Percentiles rank a stretch among this genome's conserved stretches.
phyloP scores from a whole-genome alignment of 2,797 vertebrate species.

The Periophthalmus magnuspinnatus region DNA sequence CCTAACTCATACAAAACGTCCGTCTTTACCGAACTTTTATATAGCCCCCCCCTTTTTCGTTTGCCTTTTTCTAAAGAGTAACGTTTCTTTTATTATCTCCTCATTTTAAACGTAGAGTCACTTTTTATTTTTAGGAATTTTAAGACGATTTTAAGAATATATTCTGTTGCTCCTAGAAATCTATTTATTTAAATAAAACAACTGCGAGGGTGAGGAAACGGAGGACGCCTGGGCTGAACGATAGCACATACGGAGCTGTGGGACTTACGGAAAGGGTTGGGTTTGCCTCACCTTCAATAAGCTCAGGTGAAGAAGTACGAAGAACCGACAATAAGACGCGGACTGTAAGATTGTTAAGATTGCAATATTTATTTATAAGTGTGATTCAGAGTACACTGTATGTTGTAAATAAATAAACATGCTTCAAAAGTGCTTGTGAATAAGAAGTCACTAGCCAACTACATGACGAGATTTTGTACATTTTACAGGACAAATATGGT shows the following conservation, averaged over 20 bases:
- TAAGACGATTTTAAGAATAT: conserved; percentile 58
- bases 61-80: conserved; percentile 57
- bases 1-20: conserved; percentile 35
- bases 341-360: conserved; percentile 72
- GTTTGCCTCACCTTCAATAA: conserved; percentile 70
- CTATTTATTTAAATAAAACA: conserved; percentile 74
- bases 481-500: conserved; percentile 66
- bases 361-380: conserved; percentile 81
- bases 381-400: conserved; percentile 74
- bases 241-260: conserved; percentile 53
- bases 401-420: conserved; percentile 84
- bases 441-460: conserved; percentile 67
- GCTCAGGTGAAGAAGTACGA: conserved; percentile 81
- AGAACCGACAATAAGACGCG: conserved; percentile 61
- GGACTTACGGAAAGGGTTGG: conserved; percentile 30
- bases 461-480: conserved; percentile 73
- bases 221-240: conserved; percentile 35
- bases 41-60: conserved; percentile 26
- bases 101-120: conserved; percentile 39
- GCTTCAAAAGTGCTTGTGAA: conserved; percentile 78
- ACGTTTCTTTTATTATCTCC: conserved; percentile 34
- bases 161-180: conserved; percentile 50
- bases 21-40: conserved; percentile 38
- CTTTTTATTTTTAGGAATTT: conserved; percentile 56
- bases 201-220: conserved; percentile 62